A percentile compares a stretch with the other conserved stretches of the same genome.
phyloP scores from a whole-genome alignment of 2,888 invertebrate genomes.

The Amphipyra berbera region DNA sequence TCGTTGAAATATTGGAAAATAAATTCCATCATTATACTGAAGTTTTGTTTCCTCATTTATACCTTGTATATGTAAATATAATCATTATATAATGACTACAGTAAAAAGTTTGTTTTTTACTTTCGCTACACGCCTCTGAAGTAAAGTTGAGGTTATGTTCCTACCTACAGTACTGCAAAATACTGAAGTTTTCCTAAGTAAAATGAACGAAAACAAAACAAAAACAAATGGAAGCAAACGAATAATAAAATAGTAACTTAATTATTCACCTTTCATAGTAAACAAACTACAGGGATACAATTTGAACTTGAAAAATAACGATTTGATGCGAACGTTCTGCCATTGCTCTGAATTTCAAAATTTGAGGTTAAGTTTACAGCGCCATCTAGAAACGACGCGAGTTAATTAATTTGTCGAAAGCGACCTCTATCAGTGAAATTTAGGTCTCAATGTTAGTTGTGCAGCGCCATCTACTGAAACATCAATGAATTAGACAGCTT shows the following conservation, averaged over 20 bases:
- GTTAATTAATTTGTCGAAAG: not conserved
- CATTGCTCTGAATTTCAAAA: not conserved
- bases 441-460: fast-evolving
- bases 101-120: conserved; percentile 5
- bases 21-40: conserved; percentile 84
- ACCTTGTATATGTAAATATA: conserved; percentile 16
- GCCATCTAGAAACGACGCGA: conserved; percentile 23
- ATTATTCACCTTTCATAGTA: conserved; percentile 11
- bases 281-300: not conserved
- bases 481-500: not conserved
- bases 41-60: conserved; percentile 71
- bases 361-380: conserved; percentile 29
- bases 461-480: conserved; percentile 32
- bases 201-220: conserved; percentile 33
- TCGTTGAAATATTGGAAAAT: conserved; percentile 84
- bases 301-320: conserved; percentile 13
- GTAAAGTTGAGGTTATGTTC: conserved; percentile 40
- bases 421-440: conserved; percentile 1
- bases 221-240: not conserved
- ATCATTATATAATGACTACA: too few relatives aligned
- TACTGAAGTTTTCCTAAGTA: conserved; percentile 6
- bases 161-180: conserved; percentile 2
- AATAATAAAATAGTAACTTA: not conserved
- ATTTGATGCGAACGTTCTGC: not conserved
- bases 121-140: conserved; percentile 3